Evolutionary conservation across 1,140 invertebrate species (phyloP).

Genomic region (Apocrypta bakeri): DNA sequence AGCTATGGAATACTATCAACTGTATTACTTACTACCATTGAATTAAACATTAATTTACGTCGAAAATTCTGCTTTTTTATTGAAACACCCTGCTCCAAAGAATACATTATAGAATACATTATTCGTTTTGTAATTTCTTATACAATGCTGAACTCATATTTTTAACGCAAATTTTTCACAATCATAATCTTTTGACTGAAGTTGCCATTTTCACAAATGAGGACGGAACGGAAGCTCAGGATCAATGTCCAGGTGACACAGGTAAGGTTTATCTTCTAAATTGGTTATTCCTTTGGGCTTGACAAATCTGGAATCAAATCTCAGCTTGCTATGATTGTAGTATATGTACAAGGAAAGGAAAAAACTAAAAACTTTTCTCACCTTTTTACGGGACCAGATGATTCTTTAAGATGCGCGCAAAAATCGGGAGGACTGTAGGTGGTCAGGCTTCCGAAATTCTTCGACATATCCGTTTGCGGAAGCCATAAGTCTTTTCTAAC

Average conservation of each 20-base stretch:
- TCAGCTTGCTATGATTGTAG: too few species aligned
- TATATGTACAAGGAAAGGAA: too few species aligned
- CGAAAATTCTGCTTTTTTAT: not conserved
- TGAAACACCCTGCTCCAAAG: too few species aligned
- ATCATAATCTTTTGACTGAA: not conserved
- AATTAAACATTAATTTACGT: constrained; percentile 53
- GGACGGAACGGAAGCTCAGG: constrained; percentile 28
- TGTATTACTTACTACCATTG: constrained; percentile 57
- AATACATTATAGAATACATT: too few species aligned
- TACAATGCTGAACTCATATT: not conserved
- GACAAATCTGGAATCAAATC: constrained; percentile 20
- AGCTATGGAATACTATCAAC: constrained; percentile 57
- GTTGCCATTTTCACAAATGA: constrained; percentile 41
- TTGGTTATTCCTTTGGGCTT: constrained; percentile 35
- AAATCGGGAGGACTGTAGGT: constrained; percentile 6
- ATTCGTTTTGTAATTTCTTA: not conserved
- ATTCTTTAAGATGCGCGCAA: not conserved
- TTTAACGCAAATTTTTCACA: not conserved
- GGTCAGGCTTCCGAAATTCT: constrained; percentile 49
- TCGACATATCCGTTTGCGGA: constrained; percentile 48
- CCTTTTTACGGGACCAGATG: not conserved
- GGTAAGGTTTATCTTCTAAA: constrained; percentile 36
- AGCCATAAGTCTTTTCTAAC: constrained; percentile 52
- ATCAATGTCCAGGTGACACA: constrained; percentile 46
- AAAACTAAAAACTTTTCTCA: not conserved